Base-by-base conservation (phyloP, 2,113 vertebrate genomes). In the Pangasianodon hypophthalmus region DNA sequence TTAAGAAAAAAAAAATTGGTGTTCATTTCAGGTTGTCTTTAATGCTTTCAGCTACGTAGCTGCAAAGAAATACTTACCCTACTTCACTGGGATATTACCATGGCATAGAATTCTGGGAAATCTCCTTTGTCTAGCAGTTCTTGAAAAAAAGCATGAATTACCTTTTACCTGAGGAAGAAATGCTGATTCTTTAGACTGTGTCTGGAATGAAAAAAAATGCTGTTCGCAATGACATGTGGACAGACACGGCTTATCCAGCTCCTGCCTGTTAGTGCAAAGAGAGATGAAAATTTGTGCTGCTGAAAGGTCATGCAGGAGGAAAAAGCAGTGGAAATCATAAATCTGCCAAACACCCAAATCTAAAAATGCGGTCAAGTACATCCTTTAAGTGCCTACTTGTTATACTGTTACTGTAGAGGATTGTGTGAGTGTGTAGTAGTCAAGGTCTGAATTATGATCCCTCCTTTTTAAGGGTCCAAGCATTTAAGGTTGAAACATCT, bases 101-200 rank as follows among this genome's bases (percentile, higher is more conserved):
- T 83, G 88, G 86, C 87, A 84, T 60, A 50, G 85, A 87, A 89
- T 90, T 87, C 84, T 88, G 87, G 87, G 60, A 77, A 86, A 79
- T 79, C 19, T 69, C 52, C 26, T 48, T 87, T 82, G 89, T 71
- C 46, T 84, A 10, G 58, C 56, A 24, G 29, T 79, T 80, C 56
- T 80, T 64, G 88, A 7, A 8, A 81, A 2, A 50, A 26, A 24
- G 19, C 26, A 16, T n/a, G 24, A 79, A 21, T 24, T 79, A 85
- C 79, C 41, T 64, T 75, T 77, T 80, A 84, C 64, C 75, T 54
- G 26, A 84, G 81, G 52, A 16, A 46, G 41, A 50, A 79, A 26
- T 79, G 24, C 75, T 50, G 75, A 50, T 50, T 8, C 69, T 73
- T 77, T 46, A 26, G 41, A 24, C 24, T 81, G 24, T 54, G 19